Base-by-base conservation (phyloP, 53 echinoderm and acorn worm genomes). In the Mesocentrotus franciscanus region DNA sequence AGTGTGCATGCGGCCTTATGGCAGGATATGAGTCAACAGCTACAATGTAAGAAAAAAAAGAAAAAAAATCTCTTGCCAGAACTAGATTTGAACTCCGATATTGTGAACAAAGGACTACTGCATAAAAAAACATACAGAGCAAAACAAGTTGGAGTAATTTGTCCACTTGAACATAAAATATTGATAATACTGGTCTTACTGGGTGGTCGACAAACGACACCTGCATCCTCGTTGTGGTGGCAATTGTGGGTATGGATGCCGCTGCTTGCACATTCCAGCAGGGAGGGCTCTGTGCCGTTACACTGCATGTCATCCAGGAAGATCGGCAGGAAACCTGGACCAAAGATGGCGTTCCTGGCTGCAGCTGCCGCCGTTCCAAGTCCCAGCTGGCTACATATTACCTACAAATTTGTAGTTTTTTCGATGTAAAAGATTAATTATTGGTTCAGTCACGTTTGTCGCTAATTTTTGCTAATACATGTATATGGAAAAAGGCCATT, bases 251-350 rank as follows among this genome's bases (percentile, higher is more conserved):
- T 85, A 56, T 39, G 85, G 32, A 93, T 71, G 42, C 96, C 97
- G 18, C 27, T 60, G 87, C 90, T 85, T 8, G 74, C n/a, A 74
- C 98, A 98, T 14, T 93, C 74, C 36, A 93, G 34, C 55, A 98
- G 85, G 32, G 95, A 90, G 10, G 85, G 0, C 61, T 97, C 97
- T 0, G 91, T 92, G 16, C 96, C 96, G 39, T 89, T 87, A 62
- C 98, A 98, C 2, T 36, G 12, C 12, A 98, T 75, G 49, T 97
- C 93, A 81, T 97, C 97, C 62, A 98, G 87, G 95, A 95, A 97
- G 39, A 98, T 97, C 10, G 93, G 85, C 8, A 97, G 96, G 22
- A 26, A 90, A 2, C 98, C 98, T 56, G 75, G 94, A 2, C 96
- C 97, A 91, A 97, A 97, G 32, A 68, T 72, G 42, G 96, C 97